These are phyloP conservation scores for Drosophila micromelanica DNA, from an alignment of 1,140 invertebrate genomes.

Conservation along the genomic window DNA sequence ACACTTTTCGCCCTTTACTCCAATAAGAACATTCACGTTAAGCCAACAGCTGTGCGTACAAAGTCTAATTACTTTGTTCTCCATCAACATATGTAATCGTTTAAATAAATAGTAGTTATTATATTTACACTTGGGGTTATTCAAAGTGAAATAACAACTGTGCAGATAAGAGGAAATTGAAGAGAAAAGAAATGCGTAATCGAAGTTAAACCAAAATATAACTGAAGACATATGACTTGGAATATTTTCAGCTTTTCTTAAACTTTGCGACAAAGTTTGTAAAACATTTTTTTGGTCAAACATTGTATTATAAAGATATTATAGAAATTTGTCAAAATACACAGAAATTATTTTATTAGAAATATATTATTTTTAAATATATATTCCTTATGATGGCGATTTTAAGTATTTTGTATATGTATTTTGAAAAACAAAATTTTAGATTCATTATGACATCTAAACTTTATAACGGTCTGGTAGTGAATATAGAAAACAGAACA, in stretches of 20 bases:
- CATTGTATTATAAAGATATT: no score
- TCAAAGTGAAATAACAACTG: constrained; percentile 9
- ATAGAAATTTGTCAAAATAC: no score
- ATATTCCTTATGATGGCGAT: no score
- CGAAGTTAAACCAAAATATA: not conserved
- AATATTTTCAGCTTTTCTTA: no score
- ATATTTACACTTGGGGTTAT: not conserved
- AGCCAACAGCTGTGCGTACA: constrained; percentile 33
- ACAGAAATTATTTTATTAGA: no score
- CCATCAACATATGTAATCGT: constrained; percentile 5
- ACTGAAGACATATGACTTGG: not conserved
- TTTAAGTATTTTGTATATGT: no score
- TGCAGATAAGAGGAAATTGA: not conserved
- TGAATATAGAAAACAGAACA: not conserved
- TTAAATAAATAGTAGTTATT: constrained; percentile 10
- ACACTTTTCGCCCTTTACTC: constrained; percentile 34
- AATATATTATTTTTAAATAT: no score
- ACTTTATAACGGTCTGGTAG: no score
- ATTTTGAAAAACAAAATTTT: no score
- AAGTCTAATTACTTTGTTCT: constrained; percentile 22
- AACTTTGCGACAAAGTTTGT: no score
- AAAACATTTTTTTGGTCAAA: no score
- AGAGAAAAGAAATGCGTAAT: not conserved
- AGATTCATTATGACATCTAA: no score
- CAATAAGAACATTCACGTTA: constrained; percentile 7